Evolutionary conservation across 1,140 invertebrate species (phyloP).

Genomic region (Chironomus striatipennis): DNA sequence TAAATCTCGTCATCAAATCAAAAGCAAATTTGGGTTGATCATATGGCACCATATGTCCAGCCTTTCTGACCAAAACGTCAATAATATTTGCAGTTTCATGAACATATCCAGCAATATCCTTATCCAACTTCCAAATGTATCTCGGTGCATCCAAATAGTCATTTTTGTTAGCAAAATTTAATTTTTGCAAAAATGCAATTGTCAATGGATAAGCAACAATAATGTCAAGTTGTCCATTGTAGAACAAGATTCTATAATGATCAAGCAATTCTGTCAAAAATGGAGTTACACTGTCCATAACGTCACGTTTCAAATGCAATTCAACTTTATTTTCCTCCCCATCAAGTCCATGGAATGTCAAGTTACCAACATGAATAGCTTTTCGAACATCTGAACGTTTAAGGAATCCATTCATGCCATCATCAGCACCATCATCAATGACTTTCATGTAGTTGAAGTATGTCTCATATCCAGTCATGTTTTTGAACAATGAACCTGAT

Average conservation of each 20-base stretch:
- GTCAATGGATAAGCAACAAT: constrained; percentile 74
- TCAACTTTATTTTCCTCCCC: constrained; percentile 50
- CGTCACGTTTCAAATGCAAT: constrained; percentile 59
- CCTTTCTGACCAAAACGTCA: constrained; percentile 70
- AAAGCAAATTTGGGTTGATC: constrained; percentile 72
- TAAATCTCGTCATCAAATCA: constrained; percentile 69
- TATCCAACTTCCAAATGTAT: constrained; percentile 57
- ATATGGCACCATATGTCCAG: constrained; percentile 74
- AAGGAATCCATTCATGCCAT: constrained; percentile 45
- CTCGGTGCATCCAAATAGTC: constrained; percentile 56
- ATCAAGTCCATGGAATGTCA: constrained; percentile 51
- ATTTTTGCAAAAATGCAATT: constrained; percentile 55
- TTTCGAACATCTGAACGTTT: constrained; percentile 51
- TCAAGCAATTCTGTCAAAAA: constrained; percentile 61
- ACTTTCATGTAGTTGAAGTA: constrained; percentile 73
- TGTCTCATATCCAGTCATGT: constrained; percentile 65
- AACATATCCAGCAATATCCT: constrained; percentile 67
- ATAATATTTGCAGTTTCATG: constrained; percentile 62
- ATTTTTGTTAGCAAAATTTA: constrained; percentile 57
- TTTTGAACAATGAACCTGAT: constrained; percentile 59
- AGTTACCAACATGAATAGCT: constrained; percentile 75
- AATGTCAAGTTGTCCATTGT: constrained; percentile 78
- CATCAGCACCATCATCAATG: constrained; percentile 39
- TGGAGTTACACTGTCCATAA: constrained; percentile 73
- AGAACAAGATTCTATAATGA: constrained; percentile 61